A percentile compares a stretch with the other conserved stretches of the same genome.
These are phyloP conservation scores for Thaleichthys pacificus DNA, from an alignment of 2,797 vertebrate species.

Conservation along the genomic window DNA sequence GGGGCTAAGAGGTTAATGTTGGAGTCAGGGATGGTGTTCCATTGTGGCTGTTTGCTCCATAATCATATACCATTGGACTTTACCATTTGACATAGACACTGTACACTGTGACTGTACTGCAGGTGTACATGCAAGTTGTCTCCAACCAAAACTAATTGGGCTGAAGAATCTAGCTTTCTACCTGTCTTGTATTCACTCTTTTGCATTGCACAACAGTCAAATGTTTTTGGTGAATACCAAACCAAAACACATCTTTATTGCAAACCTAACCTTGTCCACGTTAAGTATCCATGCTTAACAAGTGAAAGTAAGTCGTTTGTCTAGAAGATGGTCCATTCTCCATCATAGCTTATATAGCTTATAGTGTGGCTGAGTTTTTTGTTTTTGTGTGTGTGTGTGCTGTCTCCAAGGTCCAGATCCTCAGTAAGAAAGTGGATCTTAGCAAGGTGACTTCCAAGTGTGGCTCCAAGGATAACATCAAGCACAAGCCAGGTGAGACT, in stretches of 20 bases:
- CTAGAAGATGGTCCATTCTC: neutral
- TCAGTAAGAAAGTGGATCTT: slow-evolving; percentile 91
- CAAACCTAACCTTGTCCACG: neutral
- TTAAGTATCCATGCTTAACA: too few species aligned
- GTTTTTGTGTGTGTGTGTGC: slow-evolving; percentile 12
- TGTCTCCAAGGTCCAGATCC: slow-evolving; percentile 86
- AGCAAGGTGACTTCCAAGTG: slow-evolving; percentile 94
- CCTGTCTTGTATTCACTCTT: neutral
- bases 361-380: neutral
- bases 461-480: slow-evolving; percentile 93
- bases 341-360: neutral
- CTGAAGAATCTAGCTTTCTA: neutral
- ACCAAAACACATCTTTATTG: neutral
- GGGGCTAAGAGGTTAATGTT: neutral
- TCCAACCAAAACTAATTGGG: neutral
- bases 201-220: neutral
- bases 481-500: slow-evolving; percentile 87
- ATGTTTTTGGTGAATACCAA: neutral
- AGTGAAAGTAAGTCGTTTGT: too few species aligned
- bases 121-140: neutral
- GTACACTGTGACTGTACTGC: neutral
- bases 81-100: neutral
- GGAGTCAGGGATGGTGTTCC: neutral
- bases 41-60: slow-evolving; percentile 2
- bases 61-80: neutral